A percentile compares a stretch with the other conserved stretches of the same genome.
These are phyloP conservation scores for Melangyna quadrimaculata DNA, from an alignment of 2,888 invertebrate genomes.

Conservation along the genomic window DNA sequence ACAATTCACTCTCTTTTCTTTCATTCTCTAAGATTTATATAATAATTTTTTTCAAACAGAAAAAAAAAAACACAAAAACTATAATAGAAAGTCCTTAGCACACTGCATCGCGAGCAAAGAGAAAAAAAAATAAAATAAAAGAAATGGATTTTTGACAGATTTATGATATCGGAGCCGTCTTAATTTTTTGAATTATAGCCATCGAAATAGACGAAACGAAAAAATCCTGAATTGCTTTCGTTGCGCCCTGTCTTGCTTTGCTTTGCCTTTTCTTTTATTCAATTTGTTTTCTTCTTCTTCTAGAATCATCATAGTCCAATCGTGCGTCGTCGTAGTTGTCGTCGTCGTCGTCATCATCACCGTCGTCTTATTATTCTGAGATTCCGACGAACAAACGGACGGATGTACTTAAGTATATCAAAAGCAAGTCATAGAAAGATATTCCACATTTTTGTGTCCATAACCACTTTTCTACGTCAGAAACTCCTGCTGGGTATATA, in stretches of 20 bases:
- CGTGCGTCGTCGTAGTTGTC: not conserved
- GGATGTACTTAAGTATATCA: constrained; percentile 58
- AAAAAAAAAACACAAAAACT: constrained; percentile 29
- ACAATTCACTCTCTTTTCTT: constrained; percentile 50
- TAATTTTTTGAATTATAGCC: constrained; percentile 81
- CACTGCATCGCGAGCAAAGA: constrained; percentile 21
- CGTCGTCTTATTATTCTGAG: not conserved
- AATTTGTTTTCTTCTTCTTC: not conserved
- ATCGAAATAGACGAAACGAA: constrained; percentile 80
- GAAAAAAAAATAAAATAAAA: constrained; percentile 74
- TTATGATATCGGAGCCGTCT: constrained; percentile 81
- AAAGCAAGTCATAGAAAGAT: constrained; percentile 20
- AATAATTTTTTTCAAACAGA: constrained; percentile 21
- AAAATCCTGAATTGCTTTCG: constrained; percentile 70
- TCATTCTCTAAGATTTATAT: constrained; percentile 15
- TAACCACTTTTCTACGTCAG: constrained; percentile 60
- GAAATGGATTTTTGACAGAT: constrained; percentile 81
- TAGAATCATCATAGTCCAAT: constrained; percentile 9
- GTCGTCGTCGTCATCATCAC: not conserved
- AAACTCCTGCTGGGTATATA: constrained; percentile 53
- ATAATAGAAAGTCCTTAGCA: constrained; percentile 26
- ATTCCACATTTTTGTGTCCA: constrained; percentile 14
- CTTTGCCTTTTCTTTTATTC: constrained; percentile 1
- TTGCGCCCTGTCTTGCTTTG: constrained; percentile 39
- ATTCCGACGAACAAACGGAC: constrained; percentile 4